phyloP scores from a whole-genome alignment of 2,113 vertebrate species.

The Amia ocellicauda region DNA sequence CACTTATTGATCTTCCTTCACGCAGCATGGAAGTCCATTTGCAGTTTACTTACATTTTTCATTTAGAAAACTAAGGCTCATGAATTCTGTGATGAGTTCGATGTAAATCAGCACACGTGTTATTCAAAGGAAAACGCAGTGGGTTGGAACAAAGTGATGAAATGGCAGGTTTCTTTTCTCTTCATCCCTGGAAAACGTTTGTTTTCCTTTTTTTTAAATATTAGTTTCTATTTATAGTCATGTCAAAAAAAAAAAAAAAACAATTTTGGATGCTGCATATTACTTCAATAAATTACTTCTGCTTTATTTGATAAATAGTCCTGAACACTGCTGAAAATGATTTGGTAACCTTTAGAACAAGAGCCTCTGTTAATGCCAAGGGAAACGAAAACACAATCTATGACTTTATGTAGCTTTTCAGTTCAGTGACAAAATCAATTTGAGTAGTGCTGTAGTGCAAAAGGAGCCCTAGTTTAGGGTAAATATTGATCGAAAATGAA shows the following conservation, averaged over 20 bases:
- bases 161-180: not conserved
- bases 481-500: slow-evolving; percentile 2
- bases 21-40: slow-evolving; percentile 1
- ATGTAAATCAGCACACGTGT: not conserved
- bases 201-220: too few relatives aligned
- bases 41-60: not conserved
- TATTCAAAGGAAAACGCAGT: not conserved
- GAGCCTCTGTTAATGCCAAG: slow-evolving; percentile 1
- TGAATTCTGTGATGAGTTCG: not conserved
- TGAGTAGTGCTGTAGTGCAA: slow-evolving; percentile 51
- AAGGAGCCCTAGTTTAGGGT: slow-evolving; percentile 23
- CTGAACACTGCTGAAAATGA: slow-evolving; percentile 8
- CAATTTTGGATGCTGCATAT: slow-evolving; percentile 9
- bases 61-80: not conserved
- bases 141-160: not conserved
- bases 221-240: not conserved
- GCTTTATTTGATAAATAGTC: slow-evolving; percentile 29
- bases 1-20: slow-evolving; percentile 1
- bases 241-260: slow-evolving; percentile 13
- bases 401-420: slow-evolving; percentile 56
- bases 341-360: not conserved
- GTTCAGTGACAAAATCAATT: slow-evolving; percentile 61
- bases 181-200: not conserved
- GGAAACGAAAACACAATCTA: slow-evolving; percentile 53
- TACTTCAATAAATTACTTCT: slow-evolving; percentile 15